A percentile compares a stretch with the other conserved stretches of the same genome.
Evolutionary conservation across 2,797 vertebrate genomes (phyloP).

Genomic region (Tokudaia muenninki): DNA sequence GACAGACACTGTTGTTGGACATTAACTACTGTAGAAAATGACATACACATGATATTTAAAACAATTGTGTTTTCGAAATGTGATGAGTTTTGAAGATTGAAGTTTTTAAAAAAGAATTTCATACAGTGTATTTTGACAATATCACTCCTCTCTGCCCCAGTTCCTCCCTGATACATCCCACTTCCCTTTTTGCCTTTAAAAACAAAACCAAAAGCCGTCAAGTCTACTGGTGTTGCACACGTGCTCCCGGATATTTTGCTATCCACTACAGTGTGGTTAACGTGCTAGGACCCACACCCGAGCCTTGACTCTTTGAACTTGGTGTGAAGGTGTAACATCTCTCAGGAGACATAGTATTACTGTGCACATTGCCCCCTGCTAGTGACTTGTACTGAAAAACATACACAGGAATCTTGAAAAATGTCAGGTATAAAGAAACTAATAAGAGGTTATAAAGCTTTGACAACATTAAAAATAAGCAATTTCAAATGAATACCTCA

Average conservation of each 20-base stretch:
- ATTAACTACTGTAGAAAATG: neutral
- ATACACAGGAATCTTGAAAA: neutral
- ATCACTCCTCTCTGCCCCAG: neutral
- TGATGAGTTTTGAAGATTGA: neutral
- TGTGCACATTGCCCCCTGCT: neutral
- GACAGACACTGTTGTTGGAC: neutral
- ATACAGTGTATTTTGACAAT: neutral
- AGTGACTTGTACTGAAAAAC: neutral
- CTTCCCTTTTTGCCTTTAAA: neutral
- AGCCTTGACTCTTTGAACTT: neutral
- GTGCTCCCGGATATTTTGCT: fast-evolving
- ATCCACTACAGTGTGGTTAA: neutral
- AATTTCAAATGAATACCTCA: neutral
- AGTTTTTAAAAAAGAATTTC: neutral
- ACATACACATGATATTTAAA: neutral
- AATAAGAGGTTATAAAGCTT: neutral
- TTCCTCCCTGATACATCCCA: neutral
- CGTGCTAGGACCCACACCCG: neutral
- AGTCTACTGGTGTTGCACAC: neutral
- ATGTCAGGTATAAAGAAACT: conserved; percentile 4
- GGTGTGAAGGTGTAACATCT: neutral
- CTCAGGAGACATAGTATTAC: neutral
- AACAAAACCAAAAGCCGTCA: neutral
- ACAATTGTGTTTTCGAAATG: conserved; percentile 7
- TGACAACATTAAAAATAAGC: conserved; percentile 36